Base-by-base conservation (phyloP, 2,888 invertebrate genomes). In the Ptilodon capucinus region DNA sequence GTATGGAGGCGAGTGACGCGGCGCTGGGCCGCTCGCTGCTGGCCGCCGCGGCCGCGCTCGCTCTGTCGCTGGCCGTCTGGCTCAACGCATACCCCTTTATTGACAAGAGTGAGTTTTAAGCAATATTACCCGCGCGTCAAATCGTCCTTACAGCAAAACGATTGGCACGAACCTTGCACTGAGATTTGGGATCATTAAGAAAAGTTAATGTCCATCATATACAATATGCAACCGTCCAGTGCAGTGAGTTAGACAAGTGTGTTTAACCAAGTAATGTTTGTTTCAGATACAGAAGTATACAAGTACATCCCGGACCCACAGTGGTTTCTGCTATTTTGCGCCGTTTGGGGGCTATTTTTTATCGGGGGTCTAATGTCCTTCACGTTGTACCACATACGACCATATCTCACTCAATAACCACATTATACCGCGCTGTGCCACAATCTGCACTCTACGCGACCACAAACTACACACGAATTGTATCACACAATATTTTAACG, bases 61-160 rank as follows among this genome's bases (percentile, higher is more conserved):
- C 94, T 64, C 58, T 92, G 0, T 90, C 94, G 65, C 91, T 94
- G 54, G 92, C 93, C 28, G 78, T 93, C 48, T 95, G 95, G 95
- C 82, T 95, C 14, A 92, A 94, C 48, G 92, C 93, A 39, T 90
- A 94, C 63, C 95, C 95, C 1, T 95, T 95, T 67, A 92, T 94
- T 65, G 92, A 92, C 71, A 86, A 92, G 87, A 92, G 94, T 90
- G 71, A 76, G 73, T 42, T n/a, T n/a, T n/a, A n/a, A n/a, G n/a
- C n/a, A n/a, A n/a, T n/a, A n/a, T n/a, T n/a, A n/a, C n/a, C n/a
- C n/a, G n/a, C n/a, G n/a, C n/a, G n/a, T n/a, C n/a, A n/a, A n/a
- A n/a, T n/a, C n/a, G n/a, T n/a, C n/a, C n/a, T n/a, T n/a, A n/a
- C n/a, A n/a, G n/a, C n/a, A n/a, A n/a, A n/a, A n/a, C n/a, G n/a